Evolutionary conservation across 1,140 invertebrate genomes (phyloP).

Genomic region (Drosophila nigrodunni): DNA sequence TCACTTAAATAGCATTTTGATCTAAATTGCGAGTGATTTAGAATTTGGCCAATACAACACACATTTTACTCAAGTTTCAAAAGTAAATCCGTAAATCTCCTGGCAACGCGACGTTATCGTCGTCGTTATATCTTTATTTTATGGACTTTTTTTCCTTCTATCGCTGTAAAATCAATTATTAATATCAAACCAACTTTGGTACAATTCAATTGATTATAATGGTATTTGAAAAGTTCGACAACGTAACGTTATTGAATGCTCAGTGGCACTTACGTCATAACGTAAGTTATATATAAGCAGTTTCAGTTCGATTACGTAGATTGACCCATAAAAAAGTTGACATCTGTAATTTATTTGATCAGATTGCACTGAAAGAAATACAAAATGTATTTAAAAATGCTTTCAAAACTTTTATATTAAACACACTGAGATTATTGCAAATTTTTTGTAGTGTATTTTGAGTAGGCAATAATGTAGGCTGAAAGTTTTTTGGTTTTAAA

Average conservation of each 20-base stretch:
- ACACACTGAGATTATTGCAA: too few species aligned
- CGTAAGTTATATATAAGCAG: constrained; percentile 12
- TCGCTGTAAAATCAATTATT: neutral
- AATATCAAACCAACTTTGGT: constrained; percentile 4
- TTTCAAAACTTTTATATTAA: neutral
- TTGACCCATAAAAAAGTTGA: constrained; percentile 40
- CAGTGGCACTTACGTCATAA: constrained; percentile 21
- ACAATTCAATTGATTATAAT: constrained; percentile 9
- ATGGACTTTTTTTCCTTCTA: neutral
- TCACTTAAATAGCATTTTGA: too few species aligned
- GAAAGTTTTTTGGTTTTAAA: constrained; percentile 22
- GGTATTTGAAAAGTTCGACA: neutral
- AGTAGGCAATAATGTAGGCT: constrained; percentile 16
- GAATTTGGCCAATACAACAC: neutral
- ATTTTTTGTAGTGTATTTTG: constrained; percentile 20
- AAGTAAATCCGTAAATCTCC: neutral
- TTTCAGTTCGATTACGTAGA: constrained; percentile 12
- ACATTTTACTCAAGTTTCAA: neutral
- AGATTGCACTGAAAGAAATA: neutral
- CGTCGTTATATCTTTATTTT: neutral
- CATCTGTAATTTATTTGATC: constrained; percentile 24
- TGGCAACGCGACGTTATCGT: neutral
- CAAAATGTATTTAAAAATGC: neutral
- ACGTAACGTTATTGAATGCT: constrained; percentile 29
- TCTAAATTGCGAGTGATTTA: neutral